Evolutionary conservation across 2,113 vertebrate genomes (phyloP), one percentile per base, ranked within the genome.

Genomic region (Boulengeromyrus knoepffleri): DNA sequence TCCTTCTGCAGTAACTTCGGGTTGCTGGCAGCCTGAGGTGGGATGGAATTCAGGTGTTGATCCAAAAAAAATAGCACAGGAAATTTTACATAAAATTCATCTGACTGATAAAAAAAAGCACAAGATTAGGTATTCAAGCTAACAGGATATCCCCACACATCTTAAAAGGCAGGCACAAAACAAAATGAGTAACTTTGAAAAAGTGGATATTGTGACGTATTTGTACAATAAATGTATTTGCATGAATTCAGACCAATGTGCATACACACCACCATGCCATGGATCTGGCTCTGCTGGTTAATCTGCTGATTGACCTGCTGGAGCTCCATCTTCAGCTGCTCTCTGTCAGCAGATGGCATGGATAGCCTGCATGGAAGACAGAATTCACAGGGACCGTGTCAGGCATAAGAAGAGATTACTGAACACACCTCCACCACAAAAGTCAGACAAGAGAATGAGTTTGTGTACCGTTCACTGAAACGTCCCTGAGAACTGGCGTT

Each of bases 301-400:
- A 99, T 99, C 94, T 99, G 99, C 90, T 99, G 98, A 95, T 98
- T 99, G 90, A 99, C 96, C 45, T 99, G 98, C 94, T 99, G 99
- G 70, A 99, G 94, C 92, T 99, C 99, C 93, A 99, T 97, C 92
- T 98, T 97, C 36, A 99, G 95, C 93, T 98, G 98, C 91, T 99
- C 98, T 91, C 98, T 95, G 87, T 99, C 98, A 39, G 96, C 92
- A 83, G 96, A 94, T 21, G 97, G 96, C 93, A 97, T 94, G 56
- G 96, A 94, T 83, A 97, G 96, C 89, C 97, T 96, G 91, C 9
- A 47, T 10, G 58, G 39, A 58, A 15, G 12, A 66, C 39, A 46
- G 31, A 13, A 2, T 45, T 24, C 31, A n/a, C 17, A 19, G 45
- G 13, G 31, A 62, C 13, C 12, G 9, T 45, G 10, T 84, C 27